Evolutionary conservation across 2,888 invertebrate species (phyloP), one percentile per base, ranked within the genome.

Genomic region (Pachliopta kotzebuea): DNA sequence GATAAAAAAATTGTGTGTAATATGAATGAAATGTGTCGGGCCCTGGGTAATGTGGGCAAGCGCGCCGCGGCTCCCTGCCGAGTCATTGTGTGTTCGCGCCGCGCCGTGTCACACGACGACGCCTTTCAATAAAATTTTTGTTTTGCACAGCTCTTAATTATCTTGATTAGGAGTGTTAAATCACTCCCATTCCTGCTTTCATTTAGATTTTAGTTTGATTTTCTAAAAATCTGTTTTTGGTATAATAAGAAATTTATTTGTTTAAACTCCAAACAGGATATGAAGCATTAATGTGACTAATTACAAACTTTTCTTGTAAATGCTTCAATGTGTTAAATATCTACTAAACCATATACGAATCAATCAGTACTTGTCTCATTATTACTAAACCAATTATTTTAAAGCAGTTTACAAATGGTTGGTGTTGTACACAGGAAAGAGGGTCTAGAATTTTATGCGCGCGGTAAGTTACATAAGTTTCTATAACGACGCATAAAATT

Each of bases 91-190:
- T 70, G 74, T 76, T 71, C 74, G 68, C 80, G 69, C 78, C 74
- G 68, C 80, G 69, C 78, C 68, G 74, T 75, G 70, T 76, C 79
- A 80, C 78, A 75, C 64, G 69, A 45, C 76, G 80, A 80, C 78
- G 76, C 83, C 80, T 84, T 83, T 85, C 79, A 79, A 74, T 72
- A 70, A 72, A 74, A 75, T 81, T 83, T 80, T 83, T 86, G 83
- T 86, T 84, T 83, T 72, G 80, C 76, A 74, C 81, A 77, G 74
- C 78, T 81, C 86, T 84, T 86, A 85, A 88, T 88, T 87, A 88
- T 84, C 79, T 83, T 85, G 83, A 88, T 86, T 86, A 80, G 74
- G 72, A 76, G 71, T 75, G 75, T 75, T 70, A 69, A 74, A 78
- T 76, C 72, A 74, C 57, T 59, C 62, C 23, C 31, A 37, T 11